Percentiles rank a stretch among this genome's conserved stretches.
Conservation (phyloP, 37 sponge, comb jelly and placozoan species). For the Dysidea cf. avara region DNA sequence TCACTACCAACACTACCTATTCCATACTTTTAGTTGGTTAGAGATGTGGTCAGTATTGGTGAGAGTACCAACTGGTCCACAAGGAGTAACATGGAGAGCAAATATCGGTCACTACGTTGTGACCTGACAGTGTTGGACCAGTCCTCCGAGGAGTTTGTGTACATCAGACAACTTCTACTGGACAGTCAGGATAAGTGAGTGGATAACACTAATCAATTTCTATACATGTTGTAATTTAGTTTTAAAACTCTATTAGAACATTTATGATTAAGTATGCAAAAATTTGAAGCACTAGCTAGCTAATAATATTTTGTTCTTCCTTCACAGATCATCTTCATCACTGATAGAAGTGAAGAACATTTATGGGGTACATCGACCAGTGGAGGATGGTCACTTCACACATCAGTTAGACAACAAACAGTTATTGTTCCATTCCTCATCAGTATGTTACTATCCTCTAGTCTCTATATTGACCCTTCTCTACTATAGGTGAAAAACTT, state of each 20-base stretch:
- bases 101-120: constrained; percentile 83
- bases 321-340: too few relatives aligned
- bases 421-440: constrained; percentile 85
- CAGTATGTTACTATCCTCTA: constrained; percentile 4
- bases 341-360: constrained; percentile 37
- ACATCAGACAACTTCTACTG: constrained; percentile 54
- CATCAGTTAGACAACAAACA: constrained; percentile 70
- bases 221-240: too few relatives aligned
- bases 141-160: constrained; percentile 53
- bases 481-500: too few relatives aligned
- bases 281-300: too few relatives aligned
- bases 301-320: too few relatives aligned
- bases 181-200: constrained; percentile 56
- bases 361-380: constrained; percentile 58
- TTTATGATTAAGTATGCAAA: too few relatives aligned
- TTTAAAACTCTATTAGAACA: too few relatives aligned
- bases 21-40: constrained; percentile 51
- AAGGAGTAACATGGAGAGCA: constrained; percentile 58
- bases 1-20: too few relatives aligned
- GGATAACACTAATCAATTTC: too few relatives aligned
- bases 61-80: constrained; percentile 89
- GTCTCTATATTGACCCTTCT: too few relatives aligned
- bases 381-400: constrained; percentile 79
- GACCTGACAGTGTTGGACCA: constrained; percentile 60
- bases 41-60: constrained; percentile 82